Evolutionary conservation across 2,797 vertebrate genomes (phyloP).

Genomic region (Lepus oiostolus): DNA sequence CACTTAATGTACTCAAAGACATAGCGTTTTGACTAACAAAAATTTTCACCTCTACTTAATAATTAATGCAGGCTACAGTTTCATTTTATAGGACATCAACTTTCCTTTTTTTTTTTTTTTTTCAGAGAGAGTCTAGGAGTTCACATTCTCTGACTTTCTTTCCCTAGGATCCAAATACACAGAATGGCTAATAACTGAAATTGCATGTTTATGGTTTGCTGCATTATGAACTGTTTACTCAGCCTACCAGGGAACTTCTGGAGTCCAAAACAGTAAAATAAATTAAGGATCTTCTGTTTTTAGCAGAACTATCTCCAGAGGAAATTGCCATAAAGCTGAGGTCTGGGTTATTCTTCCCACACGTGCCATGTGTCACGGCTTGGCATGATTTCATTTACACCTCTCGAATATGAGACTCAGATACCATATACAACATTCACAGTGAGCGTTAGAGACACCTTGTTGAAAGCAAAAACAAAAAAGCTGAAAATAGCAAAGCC

Average conservation of each 20-base stretch:
- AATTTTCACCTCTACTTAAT: background rate
- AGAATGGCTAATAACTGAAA: constrained; percentile 29
- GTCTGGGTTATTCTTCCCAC: background rate
- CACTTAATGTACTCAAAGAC: background rate
- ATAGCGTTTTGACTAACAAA: background rate
- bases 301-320: background rate
- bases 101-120: background rate
- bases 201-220: background rate
- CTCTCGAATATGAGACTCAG: constrained; percentile 21
- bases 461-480: constrained; percentile 67
- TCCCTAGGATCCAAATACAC: background rate
- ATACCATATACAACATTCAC: constrained; percentile 44
- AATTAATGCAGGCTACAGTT: background rate
- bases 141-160: constrained; percentile 7
- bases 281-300: constrained; percentile 57
- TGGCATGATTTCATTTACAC: background rate
- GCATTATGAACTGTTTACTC: background rate
- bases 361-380: background rate
- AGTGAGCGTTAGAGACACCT: constrained; percentile 44
- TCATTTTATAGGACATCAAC: background rate
- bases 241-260: background rate
- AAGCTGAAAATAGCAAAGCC: constrained; percentile 67
- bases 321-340: background rate
- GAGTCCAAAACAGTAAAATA: constrained; percentile 40
- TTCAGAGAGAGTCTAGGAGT: background rate